Evolutionary conservation across 2,113 vertebrate species (phyloP).

Genomic region (Cyrtonyx montezumae): DNA sequence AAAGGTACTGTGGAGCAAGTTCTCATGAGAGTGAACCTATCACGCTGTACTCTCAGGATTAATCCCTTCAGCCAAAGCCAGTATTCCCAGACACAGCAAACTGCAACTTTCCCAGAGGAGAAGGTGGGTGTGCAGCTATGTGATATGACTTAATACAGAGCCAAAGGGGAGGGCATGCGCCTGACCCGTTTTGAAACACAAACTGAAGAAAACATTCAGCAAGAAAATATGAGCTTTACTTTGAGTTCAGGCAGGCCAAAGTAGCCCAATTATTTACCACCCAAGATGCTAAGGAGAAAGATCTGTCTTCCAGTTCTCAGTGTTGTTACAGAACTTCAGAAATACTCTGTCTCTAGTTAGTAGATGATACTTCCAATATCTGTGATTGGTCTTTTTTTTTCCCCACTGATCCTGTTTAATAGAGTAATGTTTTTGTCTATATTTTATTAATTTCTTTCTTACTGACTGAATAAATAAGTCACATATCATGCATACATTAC

Average conservation of each 20-base stretch:
- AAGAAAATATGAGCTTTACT: conserved; percentile 32
- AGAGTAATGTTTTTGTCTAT: not conserved
- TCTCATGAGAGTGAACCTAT: not conserved
- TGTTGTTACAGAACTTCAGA: not conserved
- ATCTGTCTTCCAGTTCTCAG: not conserved
- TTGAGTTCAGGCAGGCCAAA: conserved; percentile 27
- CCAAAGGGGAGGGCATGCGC: conserved; percentile 1
- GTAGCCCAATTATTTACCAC: conserved; percentile 37
- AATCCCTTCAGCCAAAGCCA: not conserved
- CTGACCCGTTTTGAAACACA: conserved; percentile 49
- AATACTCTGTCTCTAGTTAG: conserved; percentile 7
- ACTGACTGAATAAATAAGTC: not conserved
- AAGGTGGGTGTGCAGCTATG: not conserved
- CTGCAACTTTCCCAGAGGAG: not conserved
- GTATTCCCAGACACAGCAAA: not conserved
- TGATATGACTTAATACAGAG: conserved; percentile 6
- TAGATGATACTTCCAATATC: not conserved
- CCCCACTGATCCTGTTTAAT: not conserved
- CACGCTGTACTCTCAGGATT: not conserved
- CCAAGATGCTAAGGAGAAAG: conserved; percentile 9
- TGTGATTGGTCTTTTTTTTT: not conserved
- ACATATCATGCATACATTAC: not conserved
- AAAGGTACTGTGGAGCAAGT: not conserved
- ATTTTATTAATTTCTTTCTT: not conserved
- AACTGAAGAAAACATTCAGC: conserved; percentile 2